A percentile compares a stretch with the other conserved stretches of the same genome.
These are phyloP conservation scores for Harlomillsia oculata DNA, from an alignment of 1,140 invertebrate genomes.

Conservation along the genomic window DNA sequence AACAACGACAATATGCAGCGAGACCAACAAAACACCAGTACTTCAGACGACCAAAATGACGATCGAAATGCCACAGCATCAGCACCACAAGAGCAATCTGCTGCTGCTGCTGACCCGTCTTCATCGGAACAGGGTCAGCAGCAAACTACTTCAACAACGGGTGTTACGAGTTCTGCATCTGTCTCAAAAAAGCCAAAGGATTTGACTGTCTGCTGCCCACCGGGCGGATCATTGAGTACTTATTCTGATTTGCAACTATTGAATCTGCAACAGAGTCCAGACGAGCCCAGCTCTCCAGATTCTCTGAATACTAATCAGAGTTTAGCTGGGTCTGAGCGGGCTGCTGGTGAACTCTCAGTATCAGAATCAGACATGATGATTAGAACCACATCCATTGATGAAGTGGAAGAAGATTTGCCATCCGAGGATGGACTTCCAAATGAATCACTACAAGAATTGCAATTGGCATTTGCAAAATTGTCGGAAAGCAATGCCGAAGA, in stretches of 20 bases:
- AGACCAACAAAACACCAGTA: neutral
- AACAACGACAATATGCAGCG: neutral
- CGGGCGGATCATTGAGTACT: constrained; percentile 1
- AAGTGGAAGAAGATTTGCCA: constrained; percentile 35
- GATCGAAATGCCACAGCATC: neutral
- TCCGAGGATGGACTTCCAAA: constrained; percentile 17
- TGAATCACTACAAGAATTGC: too few relatives aligned
- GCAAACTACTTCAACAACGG: neutral
- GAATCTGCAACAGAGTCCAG: constrained; percentile 11
- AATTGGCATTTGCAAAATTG: too few relatives aligned
- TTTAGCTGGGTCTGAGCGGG: constrained; percentile 32
- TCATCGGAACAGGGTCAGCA: neutral
- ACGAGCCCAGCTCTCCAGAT: constrained; percentile 32
- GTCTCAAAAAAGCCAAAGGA: constrained; percentile 16
- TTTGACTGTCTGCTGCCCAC: constrained; percentile 12
- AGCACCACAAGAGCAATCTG: constrained; percentile 1
- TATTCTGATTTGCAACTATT: constrained; percentile 9
- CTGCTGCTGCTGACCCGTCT: neutral
- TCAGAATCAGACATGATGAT: constrained; percentile 33
- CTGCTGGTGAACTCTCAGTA: constrained; percentile 25
- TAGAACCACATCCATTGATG: constrained; percentile 34
- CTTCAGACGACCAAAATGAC: neutral
- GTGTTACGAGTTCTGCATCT: neutral
- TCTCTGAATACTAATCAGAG: constrained; percentile 35
- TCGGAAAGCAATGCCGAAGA: too few relatives aligned